Conservation (phyloP, 2,113 vertebrate species). For the Capra hircus region DNA sequence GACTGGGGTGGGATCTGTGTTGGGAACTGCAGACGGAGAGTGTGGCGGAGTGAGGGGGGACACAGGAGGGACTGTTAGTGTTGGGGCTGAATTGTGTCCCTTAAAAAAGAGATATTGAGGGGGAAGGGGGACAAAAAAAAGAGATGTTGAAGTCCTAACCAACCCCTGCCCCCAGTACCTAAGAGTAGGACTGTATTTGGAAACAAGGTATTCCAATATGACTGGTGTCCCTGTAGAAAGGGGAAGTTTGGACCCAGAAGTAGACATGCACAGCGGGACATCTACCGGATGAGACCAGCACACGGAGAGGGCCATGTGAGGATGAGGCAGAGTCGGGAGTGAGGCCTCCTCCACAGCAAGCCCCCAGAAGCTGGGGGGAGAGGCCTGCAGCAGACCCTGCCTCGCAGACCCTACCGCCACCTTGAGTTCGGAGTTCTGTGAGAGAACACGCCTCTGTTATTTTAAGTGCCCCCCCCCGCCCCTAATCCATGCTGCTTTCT, state of each 20-base stretch:
- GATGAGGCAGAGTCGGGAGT: not conserved
- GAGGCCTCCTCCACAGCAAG: no score
- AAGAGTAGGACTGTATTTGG: not conserved
- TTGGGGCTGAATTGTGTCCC: not conserved
- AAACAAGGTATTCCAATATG: not conserved
- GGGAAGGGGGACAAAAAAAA: not conserved
- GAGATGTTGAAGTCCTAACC: not conserved
- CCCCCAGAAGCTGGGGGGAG: not conserved
- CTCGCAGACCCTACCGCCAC: not conserved
- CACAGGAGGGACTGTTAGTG: fast-evolving
- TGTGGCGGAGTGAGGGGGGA: not conserved
- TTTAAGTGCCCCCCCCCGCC: not conserved
- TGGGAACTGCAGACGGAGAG: not conserved
- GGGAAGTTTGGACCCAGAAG: not conserved
- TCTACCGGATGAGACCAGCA: not conserved
- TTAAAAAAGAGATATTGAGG: not conserved
- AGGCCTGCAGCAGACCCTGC: not conserved
- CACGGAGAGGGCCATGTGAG: not conserved
- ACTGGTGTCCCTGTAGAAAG: not conserved
- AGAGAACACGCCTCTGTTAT: not conserved
- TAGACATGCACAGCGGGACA: not conserved
- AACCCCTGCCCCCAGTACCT: not conserved
- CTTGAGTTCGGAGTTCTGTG: not conserved
- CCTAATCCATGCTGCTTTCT: not conserved
- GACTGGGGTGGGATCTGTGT: fast-evolving